Conservation (phyloP, 2,113 vertebrate genomes). For the Pandion haliaetus region DNA sequence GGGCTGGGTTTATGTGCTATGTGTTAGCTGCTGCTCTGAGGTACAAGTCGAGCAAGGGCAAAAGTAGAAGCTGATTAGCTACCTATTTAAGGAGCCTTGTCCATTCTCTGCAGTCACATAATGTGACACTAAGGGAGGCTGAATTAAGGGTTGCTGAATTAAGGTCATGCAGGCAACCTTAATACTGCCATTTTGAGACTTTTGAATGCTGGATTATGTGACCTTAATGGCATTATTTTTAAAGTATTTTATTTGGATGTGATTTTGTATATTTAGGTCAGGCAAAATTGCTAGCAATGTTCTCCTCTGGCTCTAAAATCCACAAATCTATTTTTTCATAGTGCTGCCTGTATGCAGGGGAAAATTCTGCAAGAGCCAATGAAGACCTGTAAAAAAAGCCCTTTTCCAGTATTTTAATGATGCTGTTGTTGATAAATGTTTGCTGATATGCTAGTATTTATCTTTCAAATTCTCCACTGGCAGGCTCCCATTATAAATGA, state of each 20-base stretch:
- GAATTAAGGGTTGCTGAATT: slow-evolving; percentile 35
- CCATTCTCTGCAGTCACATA: background rate
- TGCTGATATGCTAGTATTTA: background rate
- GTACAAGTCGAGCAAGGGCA: background rate
- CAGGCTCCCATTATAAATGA: background rate
- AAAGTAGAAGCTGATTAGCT: slow-evolving; percentile 32
- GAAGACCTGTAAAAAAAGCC: background rate
- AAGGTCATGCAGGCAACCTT: background rate
- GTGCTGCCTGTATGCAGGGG: background rate
- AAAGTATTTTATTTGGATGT: slow-evolving; percentile 17
- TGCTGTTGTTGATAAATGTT: background rate
- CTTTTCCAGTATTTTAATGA: background rate
- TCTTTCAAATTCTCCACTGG: background rate
- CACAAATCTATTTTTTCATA: background rate
- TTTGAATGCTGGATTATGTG: background rate
- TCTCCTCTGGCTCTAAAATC: background rate
- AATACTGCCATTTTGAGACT: background rate
- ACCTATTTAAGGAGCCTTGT: background rate
- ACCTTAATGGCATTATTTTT: slow-evolving; percentile 13
- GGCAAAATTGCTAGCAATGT: background rate
- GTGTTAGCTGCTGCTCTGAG: background rate
- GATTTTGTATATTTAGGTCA: slow-evolving; percentile 42
- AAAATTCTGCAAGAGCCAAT: background rate
- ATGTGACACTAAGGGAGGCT: background rate
- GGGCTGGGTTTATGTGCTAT: background rate